Evolutionary conservation across 1,140 invertebrate genomes (phyloP).

Genomic region (Orussus abietinus): DNA sequence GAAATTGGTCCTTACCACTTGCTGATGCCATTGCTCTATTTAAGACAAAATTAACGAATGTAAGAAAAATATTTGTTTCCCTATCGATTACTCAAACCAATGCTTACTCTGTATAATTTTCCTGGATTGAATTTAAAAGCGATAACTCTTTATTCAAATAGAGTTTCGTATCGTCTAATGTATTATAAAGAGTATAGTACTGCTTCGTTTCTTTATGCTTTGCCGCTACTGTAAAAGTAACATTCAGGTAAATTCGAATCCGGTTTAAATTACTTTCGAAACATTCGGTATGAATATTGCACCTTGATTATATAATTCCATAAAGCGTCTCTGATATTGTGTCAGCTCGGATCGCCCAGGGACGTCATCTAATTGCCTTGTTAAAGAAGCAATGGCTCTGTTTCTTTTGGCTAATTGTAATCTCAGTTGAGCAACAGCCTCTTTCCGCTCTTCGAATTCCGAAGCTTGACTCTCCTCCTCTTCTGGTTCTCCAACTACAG

Average conservation of each 20-base stretch:
- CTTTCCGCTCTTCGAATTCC: slow-evolving; percentile 60
- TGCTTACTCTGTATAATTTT: slow-evolving; percentile 86
- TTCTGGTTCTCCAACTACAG: slow-evolving; percentile 29
- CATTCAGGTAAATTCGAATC: slow-evolving; percentile 8
- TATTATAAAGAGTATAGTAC: slow-evolving; percentile 95
- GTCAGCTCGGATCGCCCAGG: slow-evolving; percentile 87
- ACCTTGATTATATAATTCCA: slow-evolving; percentile 97
- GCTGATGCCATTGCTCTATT: slow-evolving; percentile 65
- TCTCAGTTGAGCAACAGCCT: slow-evolving; percentile 57
- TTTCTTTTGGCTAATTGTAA: slow-evolving; percentile 76
- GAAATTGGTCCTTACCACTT: slow-evolving; percentile 76
- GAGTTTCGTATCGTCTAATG: slow-evolving; percentile 86
- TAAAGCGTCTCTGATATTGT: slow-evolving; percentile 92
- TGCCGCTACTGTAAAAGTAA: slow-evolving; percentile 71
- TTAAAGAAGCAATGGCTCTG: slow-evolving; percentile 72
- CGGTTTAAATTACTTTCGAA: not conserved
- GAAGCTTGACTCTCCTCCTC: slow-evolving; percentile 32
- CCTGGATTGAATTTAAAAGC: slow-evolving; percentile 89
- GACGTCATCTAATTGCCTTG: slow-evolving; percentile 82
- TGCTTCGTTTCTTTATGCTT: slow-evolving; percentile 97
- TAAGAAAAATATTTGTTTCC: slow-evolving; percentile 15
- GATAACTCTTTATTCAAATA: slow-evolving; percentile 90
- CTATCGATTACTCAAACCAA: slow-evolving; percentile 11
- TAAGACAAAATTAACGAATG: slow-evolving; percentile 18
- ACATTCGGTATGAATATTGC: slow-evolving; percentile 1